Base-by-base conservation (phyloP, 2,113 vertebrate species). In the Peromyscus polionotus region DNA sequence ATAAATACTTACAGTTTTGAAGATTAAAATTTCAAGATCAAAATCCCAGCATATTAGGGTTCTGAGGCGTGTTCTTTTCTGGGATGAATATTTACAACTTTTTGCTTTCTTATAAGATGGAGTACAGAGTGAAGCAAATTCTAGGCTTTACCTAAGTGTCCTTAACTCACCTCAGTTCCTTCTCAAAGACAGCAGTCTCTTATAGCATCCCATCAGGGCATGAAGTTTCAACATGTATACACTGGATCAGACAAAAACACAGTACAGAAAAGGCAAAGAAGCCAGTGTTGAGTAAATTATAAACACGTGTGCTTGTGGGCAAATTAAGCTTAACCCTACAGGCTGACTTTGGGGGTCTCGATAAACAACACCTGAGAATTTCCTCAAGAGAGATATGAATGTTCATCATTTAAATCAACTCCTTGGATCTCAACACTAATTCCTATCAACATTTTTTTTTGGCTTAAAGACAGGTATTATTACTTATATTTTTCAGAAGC, bases 31-130 rank as follows among this genome's bases (percentile, higher is more conserved):
- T 61, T 17, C 48, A 59, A 88, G 63, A 57, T 51, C 31, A 24
- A 45, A 17, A 68, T 36, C 2, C 7, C 7, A 17, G 31, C 20
- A 77, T 22, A 20, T 33, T n/a, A 48, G 9, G n/a, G 8, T n/a
- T n/a, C 5, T 24, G 39, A 2, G 4, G 4, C 48, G 3, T 7
- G 1, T 1, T 8, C 24, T 76, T 75, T 48, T 59, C 73, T 9
- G 7, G 42, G 17, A 28, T 70, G 67, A 54, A n/a, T 22, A 73
- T 48, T 80, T 67, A 7, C 13, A 51, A 28, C 31, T 67, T 51
- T 7, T 67, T 85, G 2, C 6, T 28, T 70, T 33, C 22, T 79
- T 42, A 54, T 5, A 39, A 12, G 3, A 12, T 72, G 33, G 3
- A 73, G 7, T 31, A 6, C 10, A 17, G 19, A 90, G 45, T 68